phyloP scores from a whole-genome alignment of 1,140 invertebrate genomes.

The Lordiphosa collinella region DNA sequence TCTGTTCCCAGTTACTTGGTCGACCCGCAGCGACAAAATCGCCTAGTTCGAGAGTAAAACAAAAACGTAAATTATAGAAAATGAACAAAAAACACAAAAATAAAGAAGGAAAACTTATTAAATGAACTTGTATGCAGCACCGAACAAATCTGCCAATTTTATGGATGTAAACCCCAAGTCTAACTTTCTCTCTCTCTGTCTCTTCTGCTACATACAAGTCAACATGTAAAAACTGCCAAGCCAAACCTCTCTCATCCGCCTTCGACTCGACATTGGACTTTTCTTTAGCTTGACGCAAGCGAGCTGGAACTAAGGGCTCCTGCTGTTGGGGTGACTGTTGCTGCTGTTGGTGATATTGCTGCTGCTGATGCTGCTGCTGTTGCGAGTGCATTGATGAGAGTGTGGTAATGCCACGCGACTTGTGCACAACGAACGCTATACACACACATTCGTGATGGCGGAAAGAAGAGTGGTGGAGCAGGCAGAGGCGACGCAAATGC shows the following conservation, averaged over 20 bases:
- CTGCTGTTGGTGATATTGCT: slow-evolving; percentile 73
- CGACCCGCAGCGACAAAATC: slow-evolving; percentile 86
- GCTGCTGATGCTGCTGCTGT: slow-evolving; percentile 61
- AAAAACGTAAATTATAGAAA: slow-evolving; percentile 21
- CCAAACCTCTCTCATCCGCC: slow-evolving; percentile 83
- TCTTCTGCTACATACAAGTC: slow-evolving; percentile 25
- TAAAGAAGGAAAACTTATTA: slow-evolving; percentile 1
- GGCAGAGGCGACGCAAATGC: slow-evolving; percentile 30
- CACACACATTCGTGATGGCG: slow-evolving; percentile 22
- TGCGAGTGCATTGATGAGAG: slow-evolving; percentile 83
- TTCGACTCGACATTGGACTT: slow-evolving; percentile 83
- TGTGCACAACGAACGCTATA: slow-evolving; percentile 88
- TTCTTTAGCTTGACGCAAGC: slow-evolving; percentile 83
- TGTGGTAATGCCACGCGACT: slow-evolving; percentile 88
- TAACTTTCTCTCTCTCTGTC: not conserved
- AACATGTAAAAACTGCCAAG: slow-evolving; percentile 10
- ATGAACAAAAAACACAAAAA: slow-evolving; percentile 10
- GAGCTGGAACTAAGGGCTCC: slow-evolving; percentile 82
- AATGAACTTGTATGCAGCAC: slow-evolving; percentile 18
- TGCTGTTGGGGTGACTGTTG: slow-evolving; percentile 65
- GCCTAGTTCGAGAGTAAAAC: slow-evolving; percentile 37
- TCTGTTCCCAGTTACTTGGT: slow-evolving; percentile 91
- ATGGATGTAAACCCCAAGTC: too few relatives aligned
- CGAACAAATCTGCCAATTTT: too few relatives aligned
- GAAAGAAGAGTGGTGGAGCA: slow-evolving; percentile 2